Base-by-base conservation (phyloP, 1,140 invertebrate species). In the Conus betulinus region DNA sequence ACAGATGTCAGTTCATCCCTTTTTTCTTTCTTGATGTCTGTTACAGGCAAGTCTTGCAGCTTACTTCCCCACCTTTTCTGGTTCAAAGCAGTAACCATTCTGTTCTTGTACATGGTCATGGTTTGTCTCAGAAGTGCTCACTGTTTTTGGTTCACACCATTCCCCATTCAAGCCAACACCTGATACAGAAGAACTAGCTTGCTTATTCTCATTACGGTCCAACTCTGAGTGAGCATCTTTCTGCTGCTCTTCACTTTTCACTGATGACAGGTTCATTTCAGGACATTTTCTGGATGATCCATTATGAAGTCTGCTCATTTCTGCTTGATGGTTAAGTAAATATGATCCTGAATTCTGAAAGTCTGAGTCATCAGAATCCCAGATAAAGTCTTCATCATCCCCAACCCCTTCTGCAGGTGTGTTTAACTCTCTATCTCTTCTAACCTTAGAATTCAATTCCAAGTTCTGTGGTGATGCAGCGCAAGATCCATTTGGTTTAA, bases 301-400 rank as follows among this genome's bases (percentile, higher is more conserved):
- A 20, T 71, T 4, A 20, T 20, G 6, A 13, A 23, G 20, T 71
- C 11, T 7, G 23, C 23, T 71, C 27, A 13, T 27, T n/a, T 25
- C 84, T 60, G 55, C 27, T 67, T 39, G 7, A 17, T n/a, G 27
- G n/a, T 71, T 3, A 71, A 71, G 11, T 13, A 25, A 67, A 63
- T 51, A 5, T 83, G 51, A 67, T 51, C 57, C 63, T 87, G 79
- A 5, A 84, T 53, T 25, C 0, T 17, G 23, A 3, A 63, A 6
- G 5, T 60, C 82, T 5, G 79, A 81, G 79, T 89, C 86, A 88
- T 74, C 85, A 84, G 81, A 51, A 5, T 25, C 74, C 85, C 85
- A 87, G 8, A 87, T 20, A 78, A 87, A 87, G 71, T 87, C 85
- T 17, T 87, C 85, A 23, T 79, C 85, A 53, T 87, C 85, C 53